Evolutionary conservation across 1,140 invertebrate species (phyloP).

Genomic region (Linepithema humile): DNA sequence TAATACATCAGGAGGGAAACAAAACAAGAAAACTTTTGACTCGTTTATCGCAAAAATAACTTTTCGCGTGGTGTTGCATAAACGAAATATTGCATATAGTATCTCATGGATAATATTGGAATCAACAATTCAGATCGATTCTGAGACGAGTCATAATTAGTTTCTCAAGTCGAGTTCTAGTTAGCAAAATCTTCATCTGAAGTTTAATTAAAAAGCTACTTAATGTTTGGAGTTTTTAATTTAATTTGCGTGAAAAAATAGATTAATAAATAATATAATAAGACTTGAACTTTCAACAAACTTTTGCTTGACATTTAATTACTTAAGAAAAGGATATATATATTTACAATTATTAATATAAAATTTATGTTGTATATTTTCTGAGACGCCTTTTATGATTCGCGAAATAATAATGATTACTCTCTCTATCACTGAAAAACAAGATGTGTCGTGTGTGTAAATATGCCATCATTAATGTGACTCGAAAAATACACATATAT

Average conservation of each 20-base stretch:
- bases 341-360: no score
- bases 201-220: neutral
- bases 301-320: neutral
- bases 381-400: neutral
- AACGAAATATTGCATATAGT: neutral
- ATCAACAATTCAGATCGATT: neutral
- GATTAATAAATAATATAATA: neutral
- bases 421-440: neutral
- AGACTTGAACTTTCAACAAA: neutral
- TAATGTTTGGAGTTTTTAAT: neutral
- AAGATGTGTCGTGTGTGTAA: slow-evolving; percentile 13
- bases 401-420: slow-evolving; percentile 6
- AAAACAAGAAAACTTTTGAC: neutral
- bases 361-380: neutral
- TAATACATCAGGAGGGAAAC: neutral
- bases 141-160: neutral
- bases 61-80: neutral
- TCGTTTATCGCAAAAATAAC: neutral
- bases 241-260: neutral
- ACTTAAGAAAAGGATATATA: neutral
- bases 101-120: neutral
- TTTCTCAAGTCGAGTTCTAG: neutral
- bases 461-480: slow-evolving; percentile 28
- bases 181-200: no score
- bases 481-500: neutral